Conservation (phyloP, 2,888 invertebrate species). For the Caradrina clavipalpis region DNA sequence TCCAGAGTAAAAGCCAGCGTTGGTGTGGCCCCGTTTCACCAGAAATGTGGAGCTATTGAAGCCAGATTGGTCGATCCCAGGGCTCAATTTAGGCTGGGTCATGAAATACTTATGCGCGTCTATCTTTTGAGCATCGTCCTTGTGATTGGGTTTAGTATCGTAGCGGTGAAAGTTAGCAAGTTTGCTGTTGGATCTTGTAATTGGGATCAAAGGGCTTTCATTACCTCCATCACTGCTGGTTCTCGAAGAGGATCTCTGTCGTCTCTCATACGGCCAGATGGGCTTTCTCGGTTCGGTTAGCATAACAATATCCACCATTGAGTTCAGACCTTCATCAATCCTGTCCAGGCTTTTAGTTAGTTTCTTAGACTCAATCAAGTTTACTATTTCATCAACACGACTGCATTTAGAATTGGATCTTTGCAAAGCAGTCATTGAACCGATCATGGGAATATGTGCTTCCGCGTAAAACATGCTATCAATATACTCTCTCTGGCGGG, state of each 20-base stretch:
- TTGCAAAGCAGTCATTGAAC: slow-evolving; percentile 67
- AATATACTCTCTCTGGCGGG: slow-evolving; percentile 88
- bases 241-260: slow-evolving; percentile 84
- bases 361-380: slow-evolving; percentile 91
- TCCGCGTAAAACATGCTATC: slow-evolving; percentile 92
- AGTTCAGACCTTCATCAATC: slow-evolving; percentile 93
- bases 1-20: slow-evolving; percentile 93
- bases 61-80: slow-evolving; percentile 76
- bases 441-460: slow-evolving; percentile 80
- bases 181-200: slow-evolving; percentile 79
- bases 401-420: slow-evolving; percentile 82
- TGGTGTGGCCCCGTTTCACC: slow-evolving; percentile 91
- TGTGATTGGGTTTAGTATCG: slow-evolving; percentile 77
- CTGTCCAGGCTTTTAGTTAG: slow-evolving; percentile 95
- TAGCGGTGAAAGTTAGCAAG: slow-evolving; percentile 69
- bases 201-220: slow-evolving; percentile 82
- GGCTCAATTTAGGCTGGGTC: slow-evolving; percentile 79
- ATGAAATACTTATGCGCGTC: slow-evolving; percentile 83
- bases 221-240: slow-evolving; percentile 83
- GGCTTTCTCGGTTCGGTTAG: slow-evolving; percentile 89
- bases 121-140: slow-evolving; percentile 76
- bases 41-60: slow-evolving; percentile 91
- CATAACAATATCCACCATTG: slow-evolving; percentile 93
- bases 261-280: slow-evolving; percentile 83
- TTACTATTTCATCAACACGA: slow-evolving; percentile 88